Evolutionary conservation across 2,797 vertebrate species (phyloP), one percentile per base, ranked within the genome.

Genomic region (Xiphorhynchus erythropygius): DNA sequence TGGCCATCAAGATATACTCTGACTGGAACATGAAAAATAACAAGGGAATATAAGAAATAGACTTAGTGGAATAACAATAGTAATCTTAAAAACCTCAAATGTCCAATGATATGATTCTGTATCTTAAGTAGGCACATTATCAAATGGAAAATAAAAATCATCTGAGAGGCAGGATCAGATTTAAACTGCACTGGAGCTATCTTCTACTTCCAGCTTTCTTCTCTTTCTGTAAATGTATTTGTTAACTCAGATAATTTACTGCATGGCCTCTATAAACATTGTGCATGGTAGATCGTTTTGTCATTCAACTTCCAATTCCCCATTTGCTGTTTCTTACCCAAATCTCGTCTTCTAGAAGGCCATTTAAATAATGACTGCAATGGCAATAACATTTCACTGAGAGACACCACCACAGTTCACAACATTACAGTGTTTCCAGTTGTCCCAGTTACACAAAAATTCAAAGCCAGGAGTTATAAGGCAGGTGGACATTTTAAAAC

Each of bases 251-350:
- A 32, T 50, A 37, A 86, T 47, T 62, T 44, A 37, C 57, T 53
- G 16, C 33, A 35, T 0, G 0, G 8, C 46, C 39, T 78, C 46
- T 62, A 39, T 33, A 77, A 80, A 59, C 0, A 0, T 19, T 55
- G 37, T 5, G 2, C 10, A 12, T 21, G 5, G 64, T 62, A 77
- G 44, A 56, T 30, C 0, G 9, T 67, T 76, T 57, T 55, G 12
- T 70, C 32, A 37, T 80, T 44, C 30, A 32, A 21, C 27, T 89
- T 89, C 37, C 35, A 75, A 53, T 83, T 89, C 71, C 71, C 10
- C 52, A 47, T 16, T 67, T 53, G 33, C 9, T 55, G 9, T 46
- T 87, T 74, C 57, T 69, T 44, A 84, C 18, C 16, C 49, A 78
- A 55, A 75, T 8, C n/a, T 75, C 33, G 10, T 87, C 77, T 78